Conservation (phyloP, 2,888 invertebrate species). For the Sinopyrophorus schimmeli region DNA sequence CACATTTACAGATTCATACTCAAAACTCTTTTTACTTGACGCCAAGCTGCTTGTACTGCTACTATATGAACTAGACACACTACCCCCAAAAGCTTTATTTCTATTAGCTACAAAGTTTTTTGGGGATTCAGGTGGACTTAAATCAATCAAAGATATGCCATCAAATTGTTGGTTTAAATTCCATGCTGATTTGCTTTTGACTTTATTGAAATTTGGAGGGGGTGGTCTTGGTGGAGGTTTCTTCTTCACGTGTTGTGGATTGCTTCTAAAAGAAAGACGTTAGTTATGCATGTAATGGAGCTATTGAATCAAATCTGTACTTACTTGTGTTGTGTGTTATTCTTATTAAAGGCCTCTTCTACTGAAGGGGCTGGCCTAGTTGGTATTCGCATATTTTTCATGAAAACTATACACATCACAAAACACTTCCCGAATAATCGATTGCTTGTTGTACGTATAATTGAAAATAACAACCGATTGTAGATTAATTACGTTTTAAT, state of each 20-base stretch:
- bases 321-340: constrained; percentile 22
- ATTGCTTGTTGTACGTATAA: too few relatives aligned
- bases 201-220: constrained; percentile 61
- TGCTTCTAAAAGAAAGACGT: constrained; percentile 17
- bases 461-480: too few relatives aligned
- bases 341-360: constrained; percentile 35
- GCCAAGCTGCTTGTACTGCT: constrained; percentile 59
- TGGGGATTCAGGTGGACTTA: constrained; percentile 58
- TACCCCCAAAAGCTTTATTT: constrained; percentile 47
- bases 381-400: constrained; percentile 39
- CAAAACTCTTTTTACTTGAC: constrained; percentile 82
- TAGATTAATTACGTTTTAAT: constrained; percentile 10
- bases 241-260: constrained; percentile 57
- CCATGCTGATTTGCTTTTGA: constrained; percentile 50
- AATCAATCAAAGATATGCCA: constrained; percentile 57
- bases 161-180: constrained; percentile 47
- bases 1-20: constrained; percentile 63
- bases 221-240: constrained; percentile 75
- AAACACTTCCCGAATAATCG: too few relatives aligned
- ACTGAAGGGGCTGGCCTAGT: constrained; percentile 37
- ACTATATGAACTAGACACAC: constrained; percentile 52
- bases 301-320: too few relatives aligned
- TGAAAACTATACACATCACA: constrained; percentile 29
- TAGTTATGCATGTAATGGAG: too few relatives aligned
- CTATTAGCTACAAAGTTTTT: constrained; percentile 50